Base-by-base conservation (phyloP, 2,797 vertebrate genomes). In the Sebastes reedi region DNA sequence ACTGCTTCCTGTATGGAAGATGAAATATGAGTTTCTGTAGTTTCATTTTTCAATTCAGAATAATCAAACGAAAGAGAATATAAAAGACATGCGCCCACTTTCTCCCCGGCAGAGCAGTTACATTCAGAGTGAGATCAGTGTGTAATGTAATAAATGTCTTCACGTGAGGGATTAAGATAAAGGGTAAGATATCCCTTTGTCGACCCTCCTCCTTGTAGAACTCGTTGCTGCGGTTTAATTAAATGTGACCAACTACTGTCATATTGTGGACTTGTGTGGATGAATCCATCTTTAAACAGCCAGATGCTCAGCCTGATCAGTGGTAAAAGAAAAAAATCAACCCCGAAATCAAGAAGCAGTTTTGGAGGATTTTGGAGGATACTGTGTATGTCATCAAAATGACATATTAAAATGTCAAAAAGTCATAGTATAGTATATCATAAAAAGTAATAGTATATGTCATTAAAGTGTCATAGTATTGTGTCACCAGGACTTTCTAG, bases 231-330 rank as follows among this genome's bases (percentile, higher is more conserved):
- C 18, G 42, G 29, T 84, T 72, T 77, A 68, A 81, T 82, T 75
- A 81, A 76, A 76, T 61, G 5, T 67, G 29, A 56, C 7, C 56
- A 13, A 70, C 27, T 39, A 22, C n/a, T 73, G 64, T 79, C 56
- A 60, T 29, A 46, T 54, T 64, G 30, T 52, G 62, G 55, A 64
- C 39, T 58, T 5, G 34, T 52, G 32, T 59, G 39, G n/a, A 42
- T 27, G 34, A 80, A 79, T 79, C n/a, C 18, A 39, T 75, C 61
- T 64, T 66, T 60, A 79, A 84, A 72, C 66, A 64, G 58, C 9
- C 46, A 39, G 71, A 32, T 36, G 67, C 69, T 80, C 22, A 55
- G 59, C 24, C 24, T n/a, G 74, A 22, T 54, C 27, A 14, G n/a
- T 3, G 6, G 3, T 4, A 14, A 68, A 46, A 52, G 13, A 42